A percentile compares a stretch with the other conserved stretches of the same genome.
These are phyloP conservation scores for Coptodon bakossiorum DNA, from an alignment of 2,113 vertebrate species.

Conservation along the genomic window DNA sequence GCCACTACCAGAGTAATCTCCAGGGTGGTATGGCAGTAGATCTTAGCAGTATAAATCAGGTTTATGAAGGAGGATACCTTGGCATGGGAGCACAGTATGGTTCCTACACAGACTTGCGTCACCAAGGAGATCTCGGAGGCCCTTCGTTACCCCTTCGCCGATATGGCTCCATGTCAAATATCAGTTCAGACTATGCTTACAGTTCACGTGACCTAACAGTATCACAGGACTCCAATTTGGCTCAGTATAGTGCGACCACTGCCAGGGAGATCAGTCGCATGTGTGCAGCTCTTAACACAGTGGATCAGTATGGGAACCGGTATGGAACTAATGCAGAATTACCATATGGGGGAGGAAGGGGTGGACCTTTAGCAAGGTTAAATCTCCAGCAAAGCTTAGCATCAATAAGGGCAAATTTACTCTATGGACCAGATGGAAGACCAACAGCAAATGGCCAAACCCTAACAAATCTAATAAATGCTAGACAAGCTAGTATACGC, in stretches of 20 bases:
- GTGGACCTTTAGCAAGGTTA: constrained; percentile 66
- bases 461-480: constrained; percentile 76
- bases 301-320: constrained; percentile 87
- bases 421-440: constrained; percentile 84
- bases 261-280: constrained; percentile 96
- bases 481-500: constrained; percentile 79
- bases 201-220: constrained; percentile 75
- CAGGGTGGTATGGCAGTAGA: constrained; percentile 83
- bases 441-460: constrained; percentile 72
- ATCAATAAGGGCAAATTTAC: constrained; percentile 78
- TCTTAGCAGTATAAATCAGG: constrained; percentile 86
- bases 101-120: constrained; percentile 91
- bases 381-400: constrained; percentile 78
- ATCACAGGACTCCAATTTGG: constrained; percentile 88
- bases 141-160: constrained; percentile 86
- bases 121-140: constrained; percentile 79
- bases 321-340: constrained; percentile 78
- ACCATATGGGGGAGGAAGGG: constrained; percentile 77
- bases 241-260: constrained; percentile 94
- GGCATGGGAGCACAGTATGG: constrained; percentile 91
- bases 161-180: constrained; percentile 94
- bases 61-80: constrained; percentile 82
- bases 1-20: constrained; percentile 79
- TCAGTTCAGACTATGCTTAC: constrained; percentile 85
- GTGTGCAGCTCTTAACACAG: constrained; percentile 95